Percentiles rank a stretch among this genome's conserved stretches.
phyloP scores from a whole-genome alignment of 2,888 invertebrate species.

The Tortrix viridana region DNA sequence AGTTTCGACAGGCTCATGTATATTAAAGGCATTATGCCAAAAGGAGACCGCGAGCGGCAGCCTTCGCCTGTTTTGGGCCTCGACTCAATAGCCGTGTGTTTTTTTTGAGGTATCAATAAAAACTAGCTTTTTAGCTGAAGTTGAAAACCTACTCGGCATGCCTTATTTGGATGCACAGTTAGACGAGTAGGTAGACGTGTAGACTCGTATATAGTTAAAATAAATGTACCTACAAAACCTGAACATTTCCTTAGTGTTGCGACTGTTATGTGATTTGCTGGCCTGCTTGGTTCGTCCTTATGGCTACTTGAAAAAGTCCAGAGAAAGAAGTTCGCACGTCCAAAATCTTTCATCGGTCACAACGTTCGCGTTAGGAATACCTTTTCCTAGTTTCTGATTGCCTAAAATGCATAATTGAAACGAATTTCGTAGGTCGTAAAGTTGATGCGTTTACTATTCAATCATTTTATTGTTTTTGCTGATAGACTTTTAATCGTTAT shows the following conservation, averaged over 20 bases:
- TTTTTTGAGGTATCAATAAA: slow-evolving; percentile 44
- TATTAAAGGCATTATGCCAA: slow-evolving; percentile 52
- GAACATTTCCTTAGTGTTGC: no score
- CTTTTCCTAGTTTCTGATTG: no score
- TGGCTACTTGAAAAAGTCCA: no score
- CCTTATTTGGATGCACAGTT: neutral
- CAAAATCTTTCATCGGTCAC: no score
- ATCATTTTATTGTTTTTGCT: neutral
- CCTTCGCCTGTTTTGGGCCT: slow-evolving; percentile 47
- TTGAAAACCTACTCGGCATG: neutral
- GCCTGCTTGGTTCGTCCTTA: no score
- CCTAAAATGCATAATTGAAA: neutral
- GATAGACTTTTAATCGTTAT: slow-evolving; percentile 17
- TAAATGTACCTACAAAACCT: no score
- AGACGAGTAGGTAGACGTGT: no score
- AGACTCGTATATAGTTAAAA: no score
- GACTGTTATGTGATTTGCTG: no score
- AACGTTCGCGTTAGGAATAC: no score
- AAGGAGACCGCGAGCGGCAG: slow-evolving; percentile 41
- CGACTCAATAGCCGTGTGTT: slow-evolving; percentile 36
- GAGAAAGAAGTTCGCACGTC: no score
- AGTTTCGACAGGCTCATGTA: slow-evolving; percentile 50
- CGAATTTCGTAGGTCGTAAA: neutral
- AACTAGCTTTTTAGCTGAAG: slow-evolving; percentile 17
- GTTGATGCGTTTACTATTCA: neutral